Base-by-base conservation (phyloP, 2,797 vertebrate genomes). In the Lophius americanus region DNA sequence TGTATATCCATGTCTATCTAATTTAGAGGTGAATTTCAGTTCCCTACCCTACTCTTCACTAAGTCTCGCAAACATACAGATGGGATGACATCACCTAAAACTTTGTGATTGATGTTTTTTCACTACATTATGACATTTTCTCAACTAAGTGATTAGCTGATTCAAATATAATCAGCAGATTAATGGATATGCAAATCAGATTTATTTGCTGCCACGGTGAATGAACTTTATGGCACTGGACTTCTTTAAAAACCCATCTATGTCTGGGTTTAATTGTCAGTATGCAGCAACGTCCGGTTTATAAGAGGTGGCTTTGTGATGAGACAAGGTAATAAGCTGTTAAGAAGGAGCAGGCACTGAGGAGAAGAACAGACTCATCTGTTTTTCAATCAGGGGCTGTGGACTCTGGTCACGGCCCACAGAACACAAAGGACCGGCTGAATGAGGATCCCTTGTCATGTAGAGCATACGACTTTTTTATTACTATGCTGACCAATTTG, bases 311-410 rank as follows among this genome's bases (percentile, higher is more conserved):
- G 44, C 56, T 56, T 60, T 9, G 42, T 60, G 70, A 77, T 76
- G 62, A 79, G 76, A 81, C 72, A 56, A 76, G 72, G 52, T 80
- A 81, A 88, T 85, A 73, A 85, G 70, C 67, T 71, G 64, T 76
- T 69, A 39, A 64, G 68, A 75, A 73, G 56, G 49, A 60, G 63
- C 38, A 56, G 70, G 66, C 60, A 65, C 59, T 57, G 37, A 56
- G 54, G 36, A 66, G 70, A 51, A 68, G 60, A 78, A 76, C 54
- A 50, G 71, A 65, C 65, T 81, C 53, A 70, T 76, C 72, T 67
- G 52, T 54, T 68, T 68, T 72, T 75, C 76, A 78, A 72, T 83
- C 79, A 61, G 44, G 81, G 64, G 36, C 54, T 68, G 38, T 68
- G 70, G 57, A 56, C 70, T 76, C 49, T 64, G 52, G 23, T 23